Evolutionary conservation across 2,113 vertebrate species (phyloP).

Genomic region (Pogonocichla stellata): DNA sequence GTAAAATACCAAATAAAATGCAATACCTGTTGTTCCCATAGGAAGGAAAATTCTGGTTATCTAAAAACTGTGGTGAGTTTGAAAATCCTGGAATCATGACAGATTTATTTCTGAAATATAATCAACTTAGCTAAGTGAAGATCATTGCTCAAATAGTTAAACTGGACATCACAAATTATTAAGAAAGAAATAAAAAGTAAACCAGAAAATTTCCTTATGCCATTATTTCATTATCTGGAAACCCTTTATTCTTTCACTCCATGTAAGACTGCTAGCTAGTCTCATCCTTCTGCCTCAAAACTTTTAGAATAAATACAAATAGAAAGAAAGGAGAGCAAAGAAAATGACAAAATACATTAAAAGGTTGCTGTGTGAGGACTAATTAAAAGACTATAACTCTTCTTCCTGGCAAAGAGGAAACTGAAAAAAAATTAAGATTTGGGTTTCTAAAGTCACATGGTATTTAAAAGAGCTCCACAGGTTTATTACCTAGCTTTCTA

Average conservation of each 20-base stretch:
- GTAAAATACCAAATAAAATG: background rate
- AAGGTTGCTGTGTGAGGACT: accelerated
- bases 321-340: background rate
- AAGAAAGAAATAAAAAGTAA: background rate
- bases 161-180: background rate
- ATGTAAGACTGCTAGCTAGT: background rate
- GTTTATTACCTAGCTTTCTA: background rate
- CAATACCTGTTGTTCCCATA: background rate
- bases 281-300: background rate
- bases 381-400: background rate
- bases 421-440: background rate
- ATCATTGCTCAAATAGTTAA: background rate
- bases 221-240: background rate
- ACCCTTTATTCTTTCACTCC: background rate
- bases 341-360: background rate
- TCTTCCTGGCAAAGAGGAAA: background rate
- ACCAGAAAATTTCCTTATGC: background rate
- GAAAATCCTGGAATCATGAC: background rate
- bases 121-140: background rate
- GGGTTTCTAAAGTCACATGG: background rate
- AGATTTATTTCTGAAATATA: background rate
- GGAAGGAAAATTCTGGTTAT: background rate
- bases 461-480: background rate
- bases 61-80: background rate
- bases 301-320: background rate